Evolutionary conservation across 2,113 vertebrate species (phyloP), one percentile per base, ranked within the genome.

Genomic region (Sapayoa aenigma): DNA sequence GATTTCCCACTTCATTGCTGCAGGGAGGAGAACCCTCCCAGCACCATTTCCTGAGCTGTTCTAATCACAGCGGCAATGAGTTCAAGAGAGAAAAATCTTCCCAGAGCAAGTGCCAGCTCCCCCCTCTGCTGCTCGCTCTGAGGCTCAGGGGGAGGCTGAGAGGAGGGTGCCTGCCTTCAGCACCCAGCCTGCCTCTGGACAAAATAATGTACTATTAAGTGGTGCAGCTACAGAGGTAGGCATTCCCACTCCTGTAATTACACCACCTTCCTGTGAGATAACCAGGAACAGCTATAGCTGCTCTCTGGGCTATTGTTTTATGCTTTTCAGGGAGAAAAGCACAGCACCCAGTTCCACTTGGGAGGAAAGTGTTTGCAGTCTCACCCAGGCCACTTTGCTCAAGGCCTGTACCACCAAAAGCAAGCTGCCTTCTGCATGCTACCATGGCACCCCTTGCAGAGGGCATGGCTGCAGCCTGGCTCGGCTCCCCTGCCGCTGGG

Each of bases 31-130:
- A 93, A 95, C 94, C 86, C 91, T 94, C 96, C 94, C 96, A 89
- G 93, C 73, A 80, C 65, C 80, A 62, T 89, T 97, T 97, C 95
- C 96, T 95, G 91, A 94, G 84, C 91, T 1, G 13, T 74, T 94
- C 93, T 95, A 93, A 97, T 96, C 95, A 89, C 89, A 91, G 91
- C 69, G 2, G 93, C 93, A 94, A 89, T 93, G 95, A 97, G 93
- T 96, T 94, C 95, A 95, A 95, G 91, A 56, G 87, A 95, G 84
- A 95, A 96, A 94, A 96, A 96, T 97, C 96, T 96, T 95, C 95
- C 94, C 94, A 97, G 91, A 93, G 79, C 91, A 95, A 95, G 84
- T 90, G 96, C 95, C 94, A 96, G 94, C 89, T 95, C 95, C 93
- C 84, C 73, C 41, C 50, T 50, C 78, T 31, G 71, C 87, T 42